phyloP scores from a whole-genome alignment of 2,797 vertebrate genomes.

The Phataginus tricuspis region DNA sequence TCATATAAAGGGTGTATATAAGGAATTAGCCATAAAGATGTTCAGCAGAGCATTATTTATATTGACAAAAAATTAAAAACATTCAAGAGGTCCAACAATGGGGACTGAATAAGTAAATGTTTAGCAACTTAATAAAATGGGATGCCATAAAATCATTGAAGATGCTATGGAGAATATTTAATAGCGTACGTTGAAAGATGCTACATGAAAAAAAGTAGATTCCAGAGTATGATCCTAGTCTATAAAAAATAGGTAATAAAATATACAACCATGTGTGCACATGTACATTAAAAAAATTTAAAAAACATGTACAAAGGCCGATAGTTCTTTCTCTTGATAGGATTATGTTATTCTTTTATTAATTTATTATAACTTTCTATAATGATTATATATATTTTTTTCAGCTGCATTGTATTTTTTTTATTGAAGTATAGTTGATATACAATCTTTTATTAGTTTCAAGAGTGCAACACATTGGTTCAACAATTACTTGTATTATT shows the following conservation, averaged over 20 bases:
- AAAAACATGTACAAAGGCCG: neutral
- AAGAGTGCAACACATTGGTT: no score
- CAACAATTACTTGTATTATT: no score
- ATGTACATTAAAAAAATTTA: neutral
- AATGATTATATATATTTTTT: neutral
- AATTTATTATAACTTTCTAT: neutral
- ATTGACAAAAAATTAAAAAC: neutral
- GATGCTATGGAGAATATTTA: neutral
- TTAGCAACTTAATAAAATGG: neutral
- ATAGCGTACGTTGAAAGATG: neutral
- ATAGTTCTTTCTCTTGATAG: neutral
- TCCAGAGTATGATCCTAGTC: neutral
- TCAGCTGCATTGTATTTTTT: no score
- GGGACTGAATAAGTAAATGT: neutral
- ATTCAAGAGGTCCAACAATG: neutral
- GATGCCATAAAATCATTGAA: neutral
- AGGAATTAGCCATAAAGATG: neutral
- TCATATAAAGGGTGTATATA: neutral
- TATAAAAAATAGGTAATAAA: neutral
- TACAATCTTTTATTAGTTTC: no score
- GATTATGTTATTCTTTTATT: neutral
- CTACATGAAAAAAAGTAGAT: neutral
- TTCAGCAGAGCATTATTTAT: neutral
- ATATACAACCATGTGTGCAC: neutral
- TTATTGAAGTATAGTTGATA: no score